Evolutionary conservation across 1,140 invertebrate genomes (phyloP).

Genomic region (Sarcophaga peregrina): DNA sequence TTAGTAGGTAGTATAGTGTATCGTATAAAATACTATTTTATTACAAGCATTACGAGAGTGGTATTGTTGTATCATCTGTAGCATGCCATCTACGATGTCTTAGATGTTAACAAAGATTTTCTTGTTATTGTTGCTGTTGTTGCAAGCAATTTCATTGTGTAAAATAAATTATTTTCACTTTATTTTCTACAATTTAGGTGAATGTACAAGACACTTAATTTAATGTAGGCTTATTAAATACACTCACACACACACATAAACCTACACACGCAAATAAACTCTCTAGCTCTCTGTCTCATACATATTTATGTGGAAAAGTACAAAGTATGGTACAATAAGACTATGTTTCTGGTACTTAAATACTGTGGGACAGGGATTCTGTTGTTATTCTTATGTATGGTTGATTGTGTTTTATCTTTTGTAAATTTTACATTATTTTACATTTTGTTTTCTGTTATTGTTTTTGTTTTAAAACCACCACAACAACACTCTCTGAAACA

Average conservation of each 20-base stretch:
- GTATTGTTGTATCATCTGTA: too few species aligned
- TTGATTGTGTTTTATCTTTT: neutral
- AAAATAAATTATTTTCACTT: slow-evolving; percentile 42
- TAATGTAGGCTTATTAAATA: slow-evolving; percentile 3
- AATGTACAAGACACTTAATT: slow-evolving; percentile 34
- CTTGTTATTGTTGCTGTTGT: slow-evolving; percentile 2
- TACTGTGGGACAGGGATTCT: too few species aligned
- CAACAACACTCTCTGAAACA: neutral
- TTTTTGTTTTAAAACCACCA: neutral
- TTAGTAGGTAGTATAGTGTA: neutral
- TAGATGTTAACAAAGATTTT: slow-evolving; percentile 2
- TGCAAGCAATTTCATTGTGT: neutral
- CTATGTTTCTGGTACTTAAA: too few species aligned
- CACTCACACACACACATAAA: neutral
- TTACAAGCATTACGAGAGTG: neutral
- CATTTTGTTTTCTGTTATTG: neutral
- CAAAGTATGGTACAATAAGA: too few species aligned
- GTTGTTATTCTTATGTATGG: neutral
- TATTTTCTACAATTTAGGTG: slow-evolving; percentile 34
- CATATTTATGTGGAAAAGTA: neutral
- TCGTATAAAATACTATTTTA: neutral
- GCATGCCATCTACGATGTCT: neutral
- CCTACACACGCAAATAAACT: neutral
- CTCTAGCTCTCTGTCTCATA: neutral
- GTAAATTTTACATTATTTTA: neutral